Evolutionary conservation across 2,113 vertebrate genomes (phyloP), one percentile per base, ranked within the genome.

Genomic region (Todiramphus saurophagus): DNA sequence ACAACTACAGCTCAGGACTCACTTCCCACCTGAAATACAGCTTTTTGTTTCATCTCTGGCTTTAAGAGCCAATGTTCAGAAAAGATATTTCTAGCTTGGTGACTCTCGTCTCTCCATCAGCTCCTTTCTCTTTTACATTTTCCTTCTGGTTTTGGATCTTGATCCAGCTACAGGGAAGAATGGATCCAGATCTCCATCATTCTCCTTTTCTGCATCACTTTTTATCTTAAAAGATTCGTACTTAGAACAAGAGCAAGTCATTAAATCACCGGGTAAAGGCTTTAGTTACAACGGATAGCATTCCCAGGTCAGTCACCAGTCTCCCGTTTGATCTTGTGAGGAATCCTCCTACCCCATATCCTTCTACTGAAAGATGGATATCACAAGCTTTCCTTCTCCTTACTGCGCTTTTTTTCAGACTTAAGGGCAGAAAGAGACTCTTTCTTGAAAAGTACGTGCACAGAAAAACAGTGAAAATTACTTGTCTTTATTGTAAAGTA

Each of bases 1-100:
- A 44, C 24, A 90, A 4, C 5, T 7, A 43, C 59, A 79, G 28
- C 39, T 76, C 31, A 39, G 30, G 21, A 51, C 51, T 87, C 27
- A 51, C 20, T 86, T 23, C 5, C 7, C 58, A 77, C 11, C 13
- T 60, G 23, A 76, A 73, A 69, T 17, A 14, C 8, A 76, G 20
- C 1, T 24, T 35, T 28, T 30, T 6, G 5, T 3, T 16, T 4
- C 2, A 0, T 3, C 79, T 63, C n/a, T 80, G 62, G 2, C 18
- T 56, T 92, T 66, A 60, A 66, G 35, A 90, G 16, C 16, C 24
- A 16, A 46, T 39, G 33, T 11, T 64, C 5, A 1, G 28, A 44
- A 64, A 83, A 66, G 16, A 33, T 12, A 2, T 28, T 69, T 93
- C 79, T 64, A 92, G 15, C 8, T 58, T 2, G 0, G 35, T 53